phyloP scores from a whole-genome alignment of 2,797 vertebrate species.

The Pyrocephalus nanus region DNA sequence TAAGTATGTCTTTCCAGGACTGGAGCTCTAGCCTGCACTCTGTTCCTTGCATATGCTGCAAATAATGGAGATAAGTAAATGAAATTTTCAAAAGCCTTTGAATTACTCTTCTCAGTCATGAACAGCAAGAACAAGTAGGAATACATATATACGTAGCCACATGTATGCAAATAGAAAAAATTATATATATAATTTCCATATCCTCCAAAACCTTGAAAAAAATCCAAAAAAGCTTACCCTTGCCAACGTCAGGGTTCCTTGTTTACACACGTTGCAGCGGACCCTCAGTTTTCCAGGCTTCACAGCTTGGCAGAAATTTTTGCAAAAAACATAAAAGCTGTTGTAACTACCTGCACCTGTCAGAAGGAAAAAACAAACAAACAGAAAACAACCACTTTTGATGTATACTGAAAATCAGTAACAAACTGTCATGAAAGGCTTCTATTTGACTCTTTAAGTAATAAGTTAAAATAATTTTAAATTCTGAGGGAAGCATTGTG shows the following conservation, averaged over 20 bases:
- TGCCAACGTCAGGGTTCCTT: slow-evolving; percentile 84
- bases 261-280: slow-evolving; percentile 81
- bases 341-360: slow-evolving; percentile 76
- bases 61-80: neutral
- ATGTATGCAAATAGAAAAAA: neutral
- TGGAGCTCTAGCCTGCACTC: neutral
- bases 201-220: neutral
- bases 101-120: neutral
- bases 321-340: slow-evolving; percentile 91
- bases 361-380: neutral
- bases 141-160: neutral
- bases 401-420: neutral
- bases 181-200: neutral
- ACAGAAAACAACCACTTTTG: neutral
- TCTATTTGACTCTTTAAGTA: neutral
- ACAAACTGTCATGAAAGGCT: neutral
- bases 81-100: neutral
- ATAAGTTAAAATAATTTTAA: neutral
- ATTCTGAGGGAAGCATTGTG: neutral
- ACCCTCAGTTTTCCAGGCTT: slow-evolving; percentile 90
- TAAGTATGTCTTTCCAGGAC: neutral
- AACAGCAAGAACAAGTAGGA: neutral
- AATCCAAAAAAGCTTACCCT: slow-evolving; percentile 76
- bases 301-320: slow-evolving; percentile 79
- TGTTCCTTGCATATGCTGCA: neutral